Conservation (phyloP, 23 tunicate species). For the Ascidia mentula region DNA sequence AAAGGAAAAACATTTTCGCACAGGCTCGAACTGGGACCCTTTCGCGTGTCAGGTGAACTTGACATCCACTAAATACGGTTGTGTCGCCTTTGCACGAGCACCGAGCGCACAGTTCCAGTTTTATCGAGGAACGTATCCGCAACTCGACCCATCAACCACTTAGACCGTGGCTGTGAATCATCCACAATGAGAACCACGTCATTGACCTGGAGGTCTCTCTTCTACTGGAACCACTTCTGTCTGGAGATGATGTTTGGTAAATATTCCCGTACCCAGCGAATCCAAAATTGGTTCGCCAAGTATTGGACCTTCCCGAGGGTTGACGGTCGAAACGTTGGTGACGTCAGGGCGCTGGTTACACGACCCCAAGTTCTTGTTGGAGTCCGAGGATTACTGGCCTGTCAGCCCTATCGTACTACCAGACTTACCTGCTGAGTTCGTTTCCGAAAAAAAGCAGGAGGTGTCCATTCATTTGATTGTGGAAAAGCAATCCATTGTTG, state of each 20-base stretch:
- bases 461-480: neutral
- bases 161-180: conserved; percentile 20
- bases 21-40: no score
- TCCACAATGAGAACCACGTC: neutral
- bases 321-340: neutral
- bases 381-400: conserved; percentile 6
- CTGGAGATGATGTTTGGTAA: no score
- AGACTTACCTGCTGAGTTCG: conserved; percentile 1
- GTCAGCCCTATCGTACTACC: neutral
- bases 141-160: conserved; percentile 16
- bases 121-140: conserved; percentile 1
- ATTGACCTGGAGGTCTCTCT: no score
- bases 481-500: neutral
- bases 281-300: no score
- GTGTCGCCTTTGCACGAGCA: neutral
- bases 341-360: conserved; percentile 3
- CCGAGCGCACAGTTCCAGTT: conserved; percentile 7
- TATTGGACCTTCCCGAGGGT: conserved; percentile 17
- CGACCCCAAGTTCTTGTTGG: neutral
- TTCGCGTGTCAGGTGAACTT: no score
- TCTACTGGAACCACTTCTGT: no score
- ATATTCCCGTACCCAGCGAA: no score
- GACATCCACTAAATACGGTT: no score
- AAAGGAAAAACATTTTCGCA: no score
- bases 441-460: neutral